Percentiles rank a stretch among this genome's conserved stretches.
phyloP scores from a whole-genome alignment of 2,888 invertebrate genomes.

The Lathronympha strigana region DNA sequence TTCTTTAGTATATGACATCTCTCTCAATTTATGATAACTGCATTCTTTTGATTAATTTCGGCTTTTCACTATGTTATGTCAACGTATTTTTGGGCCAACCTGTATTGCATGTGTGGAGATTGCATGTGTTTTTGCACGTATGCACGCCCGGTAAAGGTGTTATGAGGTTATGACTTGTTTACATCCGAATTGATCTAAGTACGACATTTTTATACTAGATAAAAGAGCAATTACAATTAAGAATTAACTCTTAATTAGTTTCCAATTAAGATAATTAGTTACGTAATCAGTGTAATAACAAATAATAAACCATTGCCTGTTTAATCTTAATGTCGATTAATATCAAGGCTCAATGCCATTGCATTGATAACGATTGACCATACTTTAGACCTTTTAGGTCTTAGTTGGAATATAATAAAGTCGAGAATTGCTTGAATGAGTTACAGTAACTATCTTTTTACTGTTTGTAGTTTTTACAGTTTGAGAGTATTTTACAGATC shows the following conservation, averaged over 20 bases:
- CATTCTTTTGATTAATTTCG: too few species aligned
- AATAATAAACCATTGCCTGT: background rate
- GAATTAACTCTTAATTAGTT: background rate
- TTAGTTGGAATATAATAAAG: background rate
- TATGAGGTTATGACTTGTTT: too few species aligned
- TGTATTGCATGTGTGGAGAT: too few species aligned
- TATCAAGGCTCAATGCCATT: constrained; percentile 13
- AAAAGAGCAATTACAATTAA: background rate
- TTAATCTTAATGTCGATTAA: constrained; percentile 12
- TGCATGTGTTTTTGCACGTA: too few species aligned
- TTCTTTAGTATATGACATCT: too few species aligned
- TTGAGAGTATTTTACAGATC: too few species aligned
- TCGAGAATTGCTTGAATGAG: background rate
- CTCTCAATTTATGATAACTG: too few species aligned
- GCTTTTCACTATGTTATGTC: too few species aligned
- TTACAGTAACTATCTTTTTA: background rate
- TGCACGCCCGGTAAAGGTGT: too few species aligned
- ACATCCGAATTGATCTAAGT: background rate
- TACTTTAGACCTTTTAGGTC: too few species aligned
- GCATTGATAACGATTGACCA: constrained; percentile 3
- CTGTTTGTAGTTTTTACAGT: background rate
- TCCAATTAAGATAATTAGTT: constrained; percentile 1
- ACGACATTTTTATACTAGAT: background rate
- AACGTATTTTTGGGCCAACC: too few species aligned
- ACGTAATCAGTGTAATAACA: background rate